These are phyloP conservation scores for Pitangus sulphuratus DNA, from an alignment of 2,797 vertebrate species.

Conservation along the genomic window DNA sequence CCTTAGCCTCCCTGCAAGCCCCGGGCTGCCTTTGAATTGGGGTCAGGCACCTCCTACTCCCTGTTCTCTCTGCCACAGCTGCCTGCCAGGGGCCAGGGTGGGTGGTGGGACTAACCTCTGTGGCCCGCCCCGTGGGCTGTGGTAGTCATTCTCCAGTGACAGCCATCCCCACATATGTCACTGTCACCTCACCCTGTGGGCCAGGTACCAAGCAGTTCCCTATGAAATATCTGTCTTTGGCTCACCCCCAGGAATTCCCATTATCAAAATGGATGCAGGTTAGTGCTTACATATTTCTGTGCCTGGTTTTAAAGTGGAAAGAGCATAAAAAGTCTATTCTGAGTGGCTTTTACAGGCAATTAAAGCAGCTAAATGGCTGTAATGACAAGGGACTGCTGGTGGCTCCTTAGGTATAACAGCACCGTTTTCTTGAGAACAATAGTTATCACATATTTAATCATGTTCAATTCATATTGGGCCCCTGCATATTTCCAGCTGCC, in stretches of 20 bases:
- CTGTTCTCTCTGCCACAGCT: background rate
- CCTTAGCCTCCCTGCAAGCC: background rate
- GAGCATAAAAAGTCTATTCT: background rate
- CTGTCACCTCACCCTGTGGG: rapidly evolving
- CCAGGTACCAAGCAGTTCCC: background rate
- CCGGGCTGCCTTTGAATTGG: background rate
- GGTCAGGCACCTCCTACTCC: background rate
- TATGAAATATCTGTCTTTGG: background rate
- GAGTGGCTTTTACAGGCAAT: slow-evolving; percentile 19
- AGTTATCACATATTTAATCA: slow-evolving; percentile 36
- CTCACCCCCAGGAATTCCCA: background rate
- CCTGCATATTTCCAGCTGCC: background rate
- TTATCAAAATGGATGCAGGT: background rate
- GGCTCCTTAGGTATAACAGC: slow-evolving; percentile 15
- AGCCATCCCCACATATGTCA: rapidly evolving
- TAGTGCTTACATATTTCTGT: background rate
- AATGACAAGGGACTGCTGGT: background rate
- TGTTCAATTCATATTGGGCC: slow-evolving; percentile 14
- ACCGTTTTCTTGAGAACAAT: slow-evolving; percentile 21
- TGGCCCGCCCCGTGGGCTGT: background rate
- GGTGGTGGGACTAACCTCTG: background rate
- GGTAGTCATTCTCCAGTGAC: background rate
- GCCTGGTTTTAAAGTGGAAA: background rate
- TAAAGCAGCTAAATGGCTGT: slow-evolving; percentile 15
- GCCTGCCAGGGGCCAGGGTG: background rate